phyloP scores from a whole-genome alignment of 2,113 vertebrate species.

The Eira barbara region DNA sequence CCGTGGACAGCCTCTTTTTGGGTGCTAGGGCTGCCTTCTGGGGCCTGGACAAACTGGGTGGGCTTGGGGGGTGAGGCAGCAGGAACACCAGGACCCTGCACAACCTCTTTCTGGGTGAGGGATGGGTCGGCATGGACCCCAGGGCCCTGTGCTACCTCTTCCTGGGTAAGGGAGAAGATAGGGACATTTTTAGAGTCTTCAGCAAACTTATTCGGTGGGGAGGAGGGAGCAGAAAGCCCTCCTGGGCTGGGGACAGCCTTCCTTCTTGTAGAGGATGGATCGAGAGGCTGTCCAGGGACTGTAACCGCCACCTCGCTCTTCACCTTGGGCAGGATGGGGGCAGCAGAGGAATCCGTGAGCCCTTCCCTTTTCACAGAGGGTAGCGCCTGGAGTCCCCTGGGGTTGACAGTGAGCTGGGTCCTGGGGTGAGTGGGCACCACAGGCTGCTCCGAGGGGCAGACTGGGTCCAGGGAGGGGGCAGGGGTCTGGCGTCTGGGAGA shows the following conservation, averaged over 20 bases:
- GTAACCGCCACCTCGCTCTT: not conserved
- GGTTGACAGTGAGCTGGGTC: not conserved
- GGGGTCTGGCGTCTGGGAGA: conserved; percentile 17
- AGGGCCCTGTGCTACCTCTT: not conserved
- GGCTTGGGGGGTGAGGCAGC: not conserved
- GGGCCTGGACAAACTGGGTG: not conserved
- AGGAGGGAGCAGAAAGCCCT: not conserved
- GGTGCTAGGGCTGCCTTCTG: not conserved
- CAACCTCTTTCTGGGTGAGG: not conserved
- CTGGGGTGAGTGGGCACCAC: not conserved
- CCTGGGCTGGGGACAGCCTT: not conserved
- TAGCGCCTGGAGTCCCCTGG: not conserved
- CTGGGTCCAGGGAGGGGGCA: not conserved
- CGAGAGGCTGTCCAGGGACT: not conserved
- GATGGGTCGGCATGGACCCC: not conserved
- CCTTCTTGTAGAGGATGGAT: not conserved
- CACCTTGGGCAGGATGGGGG: not conserved
- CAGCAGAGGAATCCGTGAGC: not conserved
- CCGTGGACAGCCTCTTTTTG: not conserved
- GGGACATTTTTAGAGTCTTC: conserved; percentile 13
- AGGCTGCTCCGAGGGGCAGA: not conserved
- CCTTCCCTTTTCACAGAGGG: not conserved
- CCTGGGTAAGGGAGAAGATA: not conserved
- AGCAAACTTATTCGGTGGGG: not conserved
- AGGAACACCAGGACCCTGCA: not conserved